Conservation (phyloP, 2,797 vertebrate species). For the Orientallactaga sibirica region DNA sequence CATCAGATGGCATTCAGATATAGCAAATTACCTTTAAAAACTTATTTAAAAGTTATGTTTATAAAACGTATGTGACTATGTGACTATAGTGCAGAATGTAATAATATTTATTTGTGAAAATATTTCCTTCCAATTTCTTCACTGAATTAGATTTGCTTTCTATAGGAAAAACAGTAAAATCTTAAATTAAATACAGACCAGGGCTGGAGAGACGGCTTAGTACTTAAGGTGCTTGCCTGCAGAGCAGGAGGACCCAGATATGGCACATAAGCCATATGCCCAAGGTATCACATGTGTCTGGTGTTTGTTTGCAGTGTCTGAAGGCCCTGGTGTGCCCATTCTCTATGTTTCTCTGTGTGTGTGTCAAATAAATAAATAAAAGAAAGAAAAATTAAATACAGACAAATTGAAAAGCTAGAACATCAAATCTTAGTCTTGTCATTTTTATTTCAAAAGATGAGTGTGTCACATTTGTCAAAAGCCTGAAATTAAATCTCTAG, state of each 20-base stretch:
- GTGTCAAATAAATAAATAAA: no score
- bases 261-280: no score
- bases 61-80: background rate
- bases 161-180: constrained; percentile 46
- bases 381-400: background rate
- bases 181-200: background rate
- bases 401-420: constrained; percentile 64
- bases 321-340: no score
- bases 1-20: background rate
- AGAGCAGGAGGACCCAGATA: no score
- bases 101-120: constrained; percentile 38
- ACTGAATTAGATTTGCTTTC: constrained; percentile 57
- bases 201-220: no score
- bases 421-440: constrained; percentile 71
- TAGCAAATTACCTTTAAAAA: background rate
- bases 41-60: constrained; percentile 43
- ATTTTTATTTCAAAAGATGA: constrained; percentile 69
- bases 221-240: no score
- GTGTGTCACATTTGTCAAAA: constrained; percentile 25
- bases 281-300: no score
- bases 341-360: no score
- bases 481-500: constrained; percentile 73
- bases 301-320: no score
- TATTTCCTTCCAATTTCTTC: constrained; percentile 44
- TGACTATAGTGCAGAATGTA: background rate